These are phyloP conservation scores for Molorchus minor DNA, from an alignment of 2,888 invertebrate genomes.

Conservation along the genomic window DNA sequence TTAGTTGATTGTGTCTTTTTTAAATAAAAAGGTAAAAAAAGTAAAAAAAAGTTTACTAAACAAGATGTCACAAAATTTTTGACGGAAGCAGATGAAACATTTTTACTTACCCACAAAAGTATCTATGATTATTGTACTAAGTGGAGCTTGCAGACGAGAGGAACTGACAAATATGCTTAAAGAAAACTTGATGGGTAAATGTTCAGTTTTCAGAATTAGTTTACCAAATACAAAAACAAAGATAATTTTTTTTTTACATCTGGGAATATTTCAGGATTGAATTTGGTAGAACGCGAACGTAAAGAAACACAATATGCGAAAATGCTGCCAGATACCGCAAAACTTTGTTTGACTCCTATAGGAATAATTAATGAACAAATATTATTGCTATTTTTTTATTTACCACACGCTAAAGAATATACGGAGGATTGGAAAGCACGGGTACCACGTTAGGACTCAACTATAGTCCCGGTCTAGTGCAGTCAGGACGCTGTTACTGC, in stretches of 20 bases:
- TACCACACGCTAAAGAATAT: too few relatives aligned
- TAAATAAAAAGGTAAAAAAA: too few relatives aligned
- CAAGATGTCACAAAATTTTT: slow-evolving; percentile 1
- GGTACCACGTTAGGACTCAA: too few relatives aligned
- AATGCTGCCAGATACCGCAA: background rate
- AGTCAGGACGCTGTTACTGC: too few relatives aligned
- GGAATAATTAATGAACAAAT: background rate
- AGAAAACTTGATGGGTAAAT: background rate
- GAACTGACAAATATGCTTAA: too few relatives aligned
- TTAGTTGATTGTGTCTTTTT: too few relatives aligned
- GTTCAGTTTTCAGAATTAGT: slow-evolving; percentile 4
- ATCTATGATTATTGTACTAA: background rate
- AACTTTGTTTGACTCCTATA: background rate
- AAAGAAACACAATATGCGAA: background rate
- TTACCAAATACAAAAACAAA: background rate
- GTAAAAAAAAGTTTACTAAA: background rate
- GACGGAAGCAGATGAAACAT: background rate
- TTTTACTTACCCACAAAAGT: slow-evolving; percentile 3
- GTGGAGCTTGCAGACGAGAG: too few relatives aligned
- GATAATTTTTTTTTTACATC: background rate
- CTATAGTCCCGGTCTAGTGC: too few relatives aligned
- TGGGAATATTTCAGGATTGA: background rate
- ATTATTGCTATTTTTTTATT: too few relatives aligned
- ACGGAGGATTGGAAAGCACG: too few relatives aligned
- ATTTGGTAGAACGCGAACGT: background rate